These are phyloP conservation scores for Sesamia nonagrioides DNA, from an alignment of 1,140 invertebrate species.

Conservation along the genomic window DNA sequence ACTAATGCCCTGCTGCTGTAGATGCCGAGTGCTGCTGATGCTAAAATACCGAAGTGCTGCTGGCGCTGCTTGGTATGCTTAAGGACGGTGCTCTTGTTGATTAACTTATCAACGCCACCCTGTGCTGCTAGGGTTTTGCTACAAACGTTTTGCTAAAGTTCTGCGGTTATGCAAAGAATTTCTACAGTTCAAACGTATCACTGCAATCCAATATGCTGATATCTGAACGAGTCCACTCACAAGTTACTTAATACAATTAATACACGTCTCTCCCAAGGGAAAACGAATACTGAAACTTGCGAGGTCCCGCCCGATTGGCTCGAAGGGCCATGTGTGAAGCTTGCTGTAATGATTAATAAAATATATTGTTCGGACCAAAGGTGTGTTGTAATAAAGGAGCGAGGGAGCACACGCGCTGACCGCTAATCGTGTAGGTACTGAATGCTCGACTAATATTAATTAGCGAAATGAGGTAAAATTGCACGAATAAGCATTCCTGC, in stretches of 20 bases:
- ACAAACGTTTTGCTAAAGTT: conserved; percentile 5
- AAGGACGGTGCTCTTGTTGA: background rate
- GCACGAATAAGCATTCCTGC: too few relatives aligned
- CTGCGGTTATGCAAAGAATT: background rate
- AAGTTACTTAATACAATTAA: background rate
- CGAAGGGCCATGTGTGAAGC: background rate
- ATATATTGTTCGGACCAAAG: too few relatives aligned
- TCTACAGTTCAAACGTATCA: background rate
- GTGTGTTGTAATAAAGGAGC: too few relatives aligned
- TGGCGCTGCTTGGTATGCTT: background rate
- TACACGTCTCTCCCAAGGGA: background rate
- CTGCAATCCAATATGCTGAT: background rate
- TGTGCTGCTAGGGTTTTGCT: background rate
- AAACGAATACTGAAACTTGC: background rate
- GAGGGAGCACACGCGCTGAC: too few relatives aligned
- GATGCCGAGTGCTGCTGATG: background rate
- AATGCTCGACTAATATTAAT: too few relatives aligned
- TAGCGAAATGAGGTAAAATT: too few relatives aligned
- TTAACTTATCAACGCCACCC: background rate
- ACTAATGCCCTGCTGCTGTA: background rate
- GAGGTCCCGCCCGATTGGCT: conserved; percentile 2
- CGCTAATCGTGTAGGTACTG: too few relatives aligned
- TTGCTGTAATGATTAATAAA: background rate
- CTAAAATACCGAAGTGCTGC: background rate
- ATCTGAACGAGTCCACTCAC: background rate